These are phyloP conservation scores for Drosophila formosana DNA, from an alignment of 2,888 invertebrate species.

Conservation along the genomic window DNA sequence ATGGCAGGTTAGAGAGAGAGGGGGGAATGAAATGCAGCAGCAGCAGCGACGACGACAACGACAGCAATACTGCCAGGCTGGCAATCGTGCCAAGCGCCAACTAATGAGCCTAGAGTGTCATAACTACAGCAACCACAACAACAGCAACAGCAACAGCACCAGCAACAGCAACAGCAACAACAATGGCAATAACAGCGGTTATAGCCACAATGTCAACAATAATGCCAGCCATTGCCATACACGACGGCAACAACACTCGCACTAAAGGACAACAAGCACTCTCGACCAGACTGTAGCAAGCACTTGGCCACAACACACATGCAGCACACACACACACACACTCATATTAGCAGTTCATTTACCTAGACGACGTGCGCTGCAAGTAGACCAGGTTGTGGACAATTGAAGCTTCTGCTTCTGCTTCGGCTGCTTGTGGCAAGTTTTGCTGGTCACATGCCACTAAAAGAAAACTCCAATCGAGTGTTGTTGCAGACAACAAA, in stretches of 20 bases:
- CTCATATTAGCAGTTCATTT: constrained; percentile 70
- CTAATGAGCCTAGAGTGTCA: constrained; percentile 78
- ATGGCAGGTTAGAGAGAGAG: constrained; percentile 49
- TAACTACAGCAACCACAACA: constrained; percentile 61
- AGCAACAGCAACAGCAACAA: constrained; percentile 11
- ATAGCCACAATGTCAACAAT: constrained; percentile 57
- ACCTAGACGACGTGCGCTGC: constrained; percentile 69
- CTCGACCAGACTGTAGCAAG: constrained; percentile 49
- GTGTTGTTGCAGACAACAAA: constrained; percentile 41
- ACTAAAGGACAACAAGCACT: constrained; percentile 61
- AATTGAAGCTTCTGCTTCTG: constrained; percentile 11
- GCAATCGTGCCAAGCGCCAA: constrained; percentile 73
- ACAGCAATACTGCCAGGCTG: constrained; percentile 13
- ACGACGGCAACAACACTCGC: constrained; percentile 43
- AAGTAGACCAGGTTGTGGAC: constrained; percentile 48
- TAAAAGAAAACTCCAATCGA: constrained; percentile 71
- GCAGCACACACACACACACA: constrained; percentile 25
- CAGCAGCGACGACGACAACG: constrained; percentile 24
- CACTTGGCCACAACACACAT: constrained; percentile 26
- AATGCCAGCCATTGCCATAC: constrained; percentile 45
- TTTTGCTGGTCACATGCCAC: constrained; percentile 49
- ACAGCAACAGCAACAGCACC: constrained; percentile 11
- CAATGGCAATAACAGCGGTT: constrained; percentile 39
- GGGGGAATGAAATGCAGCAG: constrained; percentile 13
- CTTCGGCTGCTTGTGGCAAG: constrained; percentile 22